Percentiles rank a stretch among this genome's conserved stretches.
Evolutionary conservation across 2,797 vertebrate genomes (phyloP).

Genomic region (Trachurus trachurus): DNA sequence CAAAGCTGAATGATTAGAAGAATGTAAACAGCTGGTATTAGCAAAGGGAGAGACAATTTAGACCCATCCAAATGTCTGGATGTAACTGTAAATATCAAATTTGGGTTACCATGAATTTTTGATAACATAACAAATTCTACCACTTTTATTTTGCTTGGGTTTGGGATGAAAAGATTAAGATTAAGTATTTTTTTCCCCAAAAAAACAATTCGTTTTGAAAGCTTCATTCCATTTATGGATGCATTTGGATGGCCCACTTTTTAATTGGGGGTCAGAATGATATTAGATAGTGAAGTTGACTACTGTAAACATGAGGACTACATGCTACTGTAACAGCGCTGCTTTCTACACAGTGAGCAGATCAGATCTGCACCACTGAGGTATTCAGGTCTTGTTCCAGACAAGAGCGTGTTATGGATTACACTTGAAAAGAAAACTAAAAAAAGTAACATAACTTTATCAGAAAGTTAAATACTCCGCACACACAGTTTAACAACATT

Average conservation of each 20-base stretch:
- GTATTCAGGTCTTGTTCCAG: constrained; percentile 8
- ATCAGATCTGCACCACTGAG: background rate
- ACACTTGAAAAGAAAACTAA: constrained; percentile 6
- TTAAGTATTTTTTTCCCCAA: constrained; percentile 18
- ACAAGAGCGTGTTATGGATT: constrained; percentile 10
- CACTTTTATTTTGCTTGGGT: constrained; percentile 11
- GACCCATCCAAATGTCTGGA: constrained; percentile 17
- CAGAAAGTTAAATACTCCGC: constrained; percentile 13
- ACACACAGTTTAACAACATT: constrained; percentile 20
- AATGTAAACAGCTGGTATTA: constrained; percentile 51
- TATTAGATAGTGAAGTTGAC: constrained; percentile 17
- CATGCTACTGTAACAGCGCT: background rate
- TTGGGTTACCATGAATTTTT: background rate
- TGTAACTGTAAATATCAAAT: constrained; percentile 12
- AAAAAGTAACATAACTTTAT: background rate
- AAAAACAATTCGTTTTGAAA: constrained; percentile 18
- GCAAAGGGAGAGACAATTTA: constrained; percentile 43
- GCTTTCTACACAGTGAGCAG: background rate
- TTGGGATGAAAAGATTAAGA: constrained; percentile 11
- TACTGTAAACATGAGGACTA: background rate
- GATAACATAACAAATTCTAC: background rate
- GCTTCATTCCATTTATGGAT: constrained; percentile 15
- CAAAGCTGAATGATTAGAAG: constrained; percentile 41
- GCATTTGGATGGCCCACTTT: constrained; percentile 7
- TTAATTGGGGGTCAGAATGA: constrained; percentile 1